These are phyloP conservation scores for Mantis religiosa DNA, from an alignment of 2,888 invertebrate species.

Conservation along the genomic window DNA sequence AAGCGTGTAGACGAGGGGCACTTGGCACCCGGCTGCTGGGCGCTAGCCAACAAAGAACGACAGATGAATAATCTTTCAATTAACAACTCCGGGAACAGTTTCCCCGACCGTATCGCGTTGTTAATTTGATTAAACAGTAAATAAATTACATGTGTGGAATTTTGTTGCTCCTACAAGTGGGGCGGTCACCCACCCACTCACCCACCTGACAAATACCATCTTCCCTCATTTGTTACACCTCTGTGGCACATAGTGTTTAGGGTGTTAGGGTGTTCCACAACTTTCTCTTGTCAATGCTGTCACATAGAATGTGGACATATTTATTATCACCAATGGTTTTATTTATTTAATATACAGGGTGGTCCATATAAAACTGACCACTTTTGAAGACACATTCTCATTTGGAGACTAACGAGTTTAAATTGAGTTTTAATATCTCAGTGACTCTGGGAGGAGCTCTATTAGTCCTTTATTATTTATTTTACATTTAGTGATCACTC, in stretches of 20 bases:
- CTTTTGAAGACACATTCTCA: no score
- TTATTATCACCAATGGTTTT: no score
- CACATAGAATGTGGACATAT: no score
- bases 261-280: no score
- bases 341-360: no score
- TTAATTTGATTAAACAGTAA: constrained; percentile 3
- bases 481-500: no score
- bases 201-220: not conserved
- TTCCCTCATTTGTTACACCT: not conserved
- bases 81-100: constrained; percentile 13
- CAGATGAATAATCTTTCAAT: constrained; percentile 28
- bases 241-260: not conserved
- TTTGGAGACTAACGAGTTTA: no score
- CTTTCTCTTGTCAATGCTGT: no score
- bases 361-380: no score
- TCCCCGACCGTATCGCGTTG: not conserved
- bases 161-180: not conserved
- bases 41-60: not conserved
- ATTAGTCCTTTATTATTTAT: no score
- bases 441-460: no score
- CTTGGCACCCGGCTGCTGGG: not conserved
- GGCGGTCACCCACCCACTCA: not conserved
- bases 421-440: no score
- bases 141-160: not conserved
- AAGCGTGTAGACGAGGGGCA: not conserved